Base-by-base conservation (phyloP, 2,797 vertebrate genomes). In the Thripadectes ignobilis region DNA sequence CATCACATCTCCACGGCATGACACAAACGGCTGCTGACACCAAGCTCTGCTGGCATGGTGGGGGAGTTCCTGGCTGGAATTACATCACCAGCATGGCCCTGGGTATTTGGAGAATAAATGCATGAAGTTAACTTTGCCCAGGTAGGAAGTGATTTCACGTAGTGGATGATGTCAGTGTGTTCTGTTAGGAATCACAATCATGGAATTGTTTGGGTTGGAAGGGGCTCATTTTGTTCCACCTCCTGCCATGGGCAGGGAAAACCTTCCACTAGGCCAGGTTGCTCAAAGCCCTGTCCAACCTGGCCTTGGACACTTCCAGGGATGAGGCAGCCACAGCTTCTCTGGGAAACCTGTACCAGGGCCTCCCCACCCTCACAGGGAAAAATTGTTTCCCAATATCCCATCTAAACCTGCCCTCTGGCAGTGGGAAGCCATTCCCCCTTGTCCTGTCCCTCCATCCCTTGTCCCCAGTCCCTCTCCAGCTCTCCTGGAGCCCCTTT, bases 1-100 rank as follows among this genome's bases (percentile, higher is more conserved):
- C 29, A 17, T 19, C 6, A 2, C 14, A 49, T 9, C 51, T 22
- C 11, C 49, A 4, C 0, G 1, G 45, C 23, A 9, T 0, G 0
- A 38, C 29, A 34, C 30, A 34, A 14, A 1, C 39, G 34, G 32
- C 39, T 36, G 45, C 49, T 34, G 32, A 18, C 34, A 43, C 19
- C 36, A 38, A 80, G 78, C 78, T 76, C 39, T 63, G 22, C 51
- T 84, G 89, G 30, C 1, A 1, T 8, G 8, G 15, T 0, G 12
- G 36, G 39, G 45, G 32, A 62, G 23, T 2, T 55, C 39, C 27
- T 38, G 51, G 36, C 23, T 49, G 82, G 32, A 72, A 20, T 38
- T 4, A 20, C 0, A 0, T 41, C 30, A 48, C 19, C 29, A 21
- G 38, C 16, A 2, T 15, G 12, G 22, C 17, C 16, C 36, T 73